A percentile compares a stretch with the other conserved stretches of the same genome.
Conservation (phyloP, 2,797 vertebrate genomes). For the Scolopax rusticola region DNA sequence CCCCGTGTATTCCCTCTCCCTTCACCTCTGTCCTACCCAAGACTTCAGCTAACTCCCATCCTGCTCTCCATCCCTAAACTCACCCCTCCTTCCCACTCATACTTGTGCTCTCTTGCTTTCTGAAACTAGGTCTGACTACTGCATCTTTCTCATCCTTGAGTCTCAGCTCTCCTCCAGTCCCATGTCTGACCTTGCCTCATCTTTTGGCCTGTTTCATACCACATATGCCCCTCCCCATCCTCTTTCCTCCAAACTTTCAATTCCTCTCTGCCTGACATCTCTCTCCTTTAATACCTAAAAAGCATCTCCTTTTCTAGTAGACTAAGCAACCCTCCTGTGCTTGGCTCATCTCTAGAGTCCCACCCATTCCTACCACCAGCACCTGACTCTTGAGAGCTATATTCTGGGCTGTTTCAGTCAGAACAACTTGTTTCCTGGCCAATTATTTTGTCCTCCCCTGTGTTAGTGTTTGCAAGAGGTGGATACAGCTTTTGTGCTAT, state of each 20-base stretch:
- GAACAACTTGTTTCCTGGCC: neutral
- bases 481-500: neutral
- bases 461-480: conserved; percentile 19
- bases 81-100: neutral
- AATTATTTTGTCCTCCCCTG: neutral
- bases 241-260: neutral
- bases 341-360: neutral
- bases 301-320: neutral
- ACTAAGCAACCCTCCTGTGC: neutral
- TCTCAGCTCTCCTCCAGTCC: neutral
- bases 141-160: neutral
- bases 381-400: conserved; percentile 2
- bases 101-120: neutral
- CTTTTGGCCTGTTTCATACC: neutral
- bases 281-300: neutral
- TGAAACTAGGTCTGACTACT: neutral
- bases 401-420: neutral
- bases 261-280: neutral
- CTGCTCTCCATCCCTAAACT: neutral
- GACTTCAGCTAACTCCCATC: neutral
- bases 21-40: neutral
- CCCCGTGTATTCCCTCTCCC: neutral
- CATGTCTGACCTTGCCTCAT: neutral
- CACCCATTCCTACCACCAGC: neutral
- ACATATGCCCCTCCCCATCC: neutral